These are phyloP conservation scores for Apteryx owenii DNA, from an alignment of 2,113 vertebrate species.

Conservation along the genomic window DNA sequence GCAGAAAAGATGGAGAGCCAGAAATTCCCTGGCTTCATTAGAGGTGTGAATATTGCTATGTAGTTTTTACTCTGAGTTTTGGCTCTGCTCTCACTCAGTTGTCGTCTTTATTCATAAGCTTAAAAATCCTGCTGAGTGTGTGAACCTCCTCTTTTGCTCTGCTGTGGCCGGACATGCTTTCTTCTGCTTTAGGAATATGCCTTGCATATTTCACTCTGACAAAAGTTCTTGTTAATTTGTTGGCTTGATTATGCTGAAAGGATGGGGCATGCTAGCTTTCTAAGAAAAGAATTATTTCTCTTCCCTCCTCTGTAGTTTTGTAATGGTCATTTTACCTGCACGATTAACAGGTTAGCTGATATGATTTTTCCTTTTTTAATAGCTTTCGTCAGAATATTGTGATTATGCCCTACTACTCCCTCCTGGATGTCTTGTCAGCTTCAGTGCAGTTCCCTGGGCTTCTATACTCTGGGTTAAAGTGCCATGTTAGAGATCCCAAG, in stretches of 20 bases:
- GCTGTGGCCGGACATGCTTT: neutral
- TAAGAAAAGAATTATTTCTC: neutral
- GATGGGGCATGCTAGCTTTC: neutral
- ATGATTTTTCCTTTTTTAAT: neutral
- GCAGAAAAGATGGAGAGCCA: constrained; percentile 26
- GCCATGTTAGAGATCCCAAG: neutral
- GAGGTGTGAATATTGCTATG: constrained; percentile 47
- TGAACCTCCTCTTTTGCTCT: neutral
- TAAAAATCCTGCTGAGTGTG: constrained; percentile 35
- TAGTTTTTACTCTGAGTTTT: constrained; percentile 28
- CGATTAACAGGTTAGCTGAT: neutral
- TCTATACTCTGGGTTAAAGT: neutral
- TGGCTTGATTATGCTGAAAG: neutral
- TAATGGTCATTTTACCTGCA: neutral
- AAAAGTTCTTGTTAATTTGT: neutral
- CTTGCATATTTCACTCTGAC: neutral
- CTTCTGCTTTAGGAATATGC: neutral
- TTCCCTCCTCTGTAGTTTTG: neutral
- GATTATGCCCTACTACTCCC: neutral
- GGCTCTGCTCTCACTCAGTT: constrained; percentile 4
- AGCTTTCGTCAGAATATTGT: neutral
- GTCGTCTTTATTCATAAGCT: constrained; percentile 38
- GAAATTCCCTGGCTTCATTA: constrained; percentile 44
- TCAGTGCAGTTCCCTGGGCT: neutral
- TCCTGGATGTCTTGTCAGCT: neutral